Evolutionary conservation across 1,140 invertebrate species (phyloP).

Genomic region (Diuraphis noxia): DNA sequence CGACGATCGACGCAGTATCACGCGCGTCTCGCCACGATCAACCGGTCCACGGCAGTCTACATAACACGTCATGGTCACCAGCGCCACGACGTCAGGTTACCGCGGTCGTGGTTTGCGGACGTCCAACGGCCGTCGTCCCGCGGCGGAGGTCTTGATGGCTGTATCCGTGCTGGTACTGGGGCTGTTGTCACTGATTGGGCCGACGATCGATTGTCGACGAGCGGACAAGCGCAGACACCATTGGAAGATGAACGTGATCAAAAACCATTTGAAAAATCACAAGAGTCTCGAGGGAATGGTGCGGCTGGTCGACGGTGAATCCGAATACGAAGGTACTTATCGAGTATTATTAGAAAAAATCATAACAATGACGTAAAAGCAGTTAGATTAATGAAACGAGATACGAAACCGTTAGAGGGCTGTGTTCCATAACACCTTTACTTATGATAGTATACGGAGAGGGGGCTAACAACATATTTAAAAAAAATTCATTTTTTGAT

Average conservation of each 20-base stretch:
- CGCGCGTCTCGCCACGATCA: background rate
- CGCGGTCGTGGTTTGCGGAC: background rate
- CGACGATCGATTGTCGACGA: background rate
- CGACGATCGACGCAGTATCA: background rate
- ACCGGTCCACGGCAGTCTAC: background rate
- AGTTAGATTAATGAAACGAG: background rate
- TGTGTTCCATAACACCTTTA: too few relatives aligned
- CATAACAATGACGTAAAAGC: background rate
- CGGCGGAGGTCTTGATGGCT: background rate
- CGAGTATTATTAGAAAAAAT: background rate
- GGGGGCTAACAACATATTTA: too few relatives aligned
- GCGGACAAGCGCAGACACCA: background rate
- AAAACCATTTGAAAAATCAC: slow-evolving; percentile 40
- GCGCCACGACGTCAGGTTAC: background rate
- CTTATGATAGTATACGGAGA: too few relatives aligned
- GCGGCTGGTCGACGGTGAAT: slow-evolving; percentile 7
- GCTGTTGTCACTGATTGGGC: background rate
- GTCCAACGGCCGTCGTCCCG: background rate
- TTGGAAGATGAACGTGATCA: slow-evolving; percentile 16
- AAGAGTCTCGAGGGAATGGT: slow-evolving; percentile 39
- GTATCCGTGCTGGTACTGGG: background rate
- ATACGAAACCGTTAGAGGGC: background rate
- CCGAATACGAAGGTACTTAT: slow-evolving; percentile 16
- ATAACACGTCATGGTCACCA: background rate
- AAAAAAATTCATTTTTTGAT: background rate